Conservation (phyloP, 2,888 invertebrate species). For the Pecten maximus region DNA sequence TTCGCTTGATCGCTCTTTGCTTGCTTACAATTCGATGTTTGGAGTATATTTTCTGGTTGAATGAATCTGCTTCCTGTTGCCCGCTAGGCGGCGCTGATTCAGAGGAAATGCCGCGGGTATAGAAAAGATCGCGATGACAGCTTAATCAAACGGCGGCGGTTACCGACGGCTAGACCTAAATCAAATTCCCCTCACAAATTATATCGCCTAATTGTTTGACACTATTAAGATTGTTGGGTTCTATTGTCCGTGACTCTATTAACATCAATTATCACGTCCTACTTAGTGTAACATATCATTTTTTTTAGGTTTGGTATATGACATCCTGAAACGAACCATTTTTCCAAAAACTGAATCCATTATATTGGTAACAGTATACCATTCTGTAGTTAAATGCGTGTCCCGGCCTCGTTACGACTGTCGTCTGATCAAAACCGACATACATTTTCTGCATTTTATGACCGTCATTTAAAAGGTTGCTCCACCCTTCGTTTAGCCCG, state of each 20-base stretch:
- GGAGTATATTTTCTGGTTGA: conserved; percentile 11
- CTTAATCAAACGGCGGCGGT: background rate
- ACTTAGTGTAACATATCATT: conserved; percentile 5
- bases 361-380: background rate
- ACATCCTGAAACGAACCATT: background rate
- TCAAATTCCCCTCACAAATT: background rate
- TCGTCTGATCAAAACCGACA: conserved; percentile 7
- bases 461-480: conserved; percentile 13
- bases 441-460: conserved; percentile 31
- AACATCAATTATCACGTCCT: background rate
- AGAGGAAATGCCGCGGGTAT: background rate
- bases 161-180: background rate
- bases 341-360: background rate
- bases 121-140: background rate
- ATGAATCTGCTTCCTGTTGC: background rate
- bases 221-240: background rate
- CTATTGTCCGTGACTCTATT: background rate
- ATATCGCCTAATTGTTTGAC: conserved; percentile 8
- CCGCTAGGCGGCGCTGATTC: background rate
- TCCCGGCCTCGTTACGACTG: background rate
- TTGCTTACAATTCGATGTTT: conserved; percentile 17
- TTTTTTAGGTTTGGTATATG: background rate
- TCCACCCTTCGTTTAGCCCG: background rate
- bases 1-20: background rate
- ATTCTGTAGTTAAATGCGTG: background rate